These are phyloP conservation scores for Notodonta ziczac DNA, from an alignment of 2,888 invertebrate genomes.

Conservation along the genomic window DNA sequence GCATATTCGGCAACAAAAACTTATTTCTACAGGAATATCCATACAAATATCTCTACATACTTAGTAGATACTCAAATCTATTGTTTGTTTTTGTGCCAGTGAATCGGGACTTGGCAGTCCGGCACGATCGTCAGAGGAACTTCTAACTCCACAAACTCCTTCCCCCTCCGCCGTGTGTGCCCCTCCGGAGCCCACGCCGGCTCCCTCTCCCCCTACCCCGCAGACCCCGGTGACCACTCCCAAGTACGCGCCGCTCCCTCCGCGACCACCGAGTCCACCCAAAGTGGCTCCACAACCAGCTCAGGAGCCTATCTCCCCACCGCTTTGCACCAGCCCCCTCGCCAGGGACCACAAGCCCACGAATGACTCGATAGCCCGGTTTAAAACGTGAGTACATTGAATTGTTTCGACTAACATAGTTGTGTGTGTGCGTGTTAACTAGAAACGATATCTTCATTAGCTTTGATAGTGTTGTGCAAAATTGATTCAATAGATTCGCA, in stretches of 20 bases:
- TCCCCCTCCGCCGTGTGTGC: slow-evolving; percentile 52
- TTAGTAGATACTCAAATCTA: too few relatives aligned
- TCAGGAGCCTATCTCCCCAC: slow-evolving; percentile 69
- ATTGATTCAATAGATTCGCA: slow-evolving; percentile 10
- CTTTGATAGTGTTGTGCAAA: slow-evolving; percentile 21
- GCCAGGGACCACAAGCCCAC: slow-evolving; percentile 66
- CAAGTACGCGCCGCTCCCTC: slow-evolving; percentile 12
- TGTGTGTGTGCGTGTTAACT: slow-evolving; percentile 27
- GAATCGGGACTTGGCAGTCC: slow-evolving; percentile 79
- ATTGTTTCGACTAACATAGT: slow-evolving; percentile 12
- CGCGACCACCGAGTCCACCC: slow-evolving; percentile 47
- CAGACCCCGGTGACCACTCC: slow-evolving; percentile 4
- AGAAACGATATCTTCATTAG: slow-evolving; percentile 16
- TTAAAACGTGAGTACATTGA: slow-evolving; percentile 75
- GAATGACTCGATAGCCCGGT: slow-evolving; percentile 72
- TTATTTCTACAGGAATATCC: too few relatives aligned
- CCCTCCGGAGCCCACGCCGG: slow-evolving; percentile 27
- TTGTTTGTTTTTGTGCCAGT: slow-evolving; percentile 46
- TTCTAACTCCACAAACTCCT: slow-evolving; percentile 69
- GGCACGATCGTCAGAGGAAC: slow-evolving; percentile 72
- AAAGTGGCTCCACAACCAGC: slow-evolving; percentile 32
- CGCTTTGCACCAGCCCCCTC: slow-evolving; percentile 74
- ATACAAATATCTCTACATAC: too few relatives aligned
- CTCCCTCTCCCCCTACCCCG: slow-evolving; percentile 27
- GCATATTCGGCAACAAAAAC: too few relatives aligned